A percentile compares a stretch with the other conserved stretches of the same genome.
These are phyloP conservation scores for Acromyrmex echinatior DNA, from an alignment of 1,140 invertebrate genomes.

Conservation along the genomic window DNA sequence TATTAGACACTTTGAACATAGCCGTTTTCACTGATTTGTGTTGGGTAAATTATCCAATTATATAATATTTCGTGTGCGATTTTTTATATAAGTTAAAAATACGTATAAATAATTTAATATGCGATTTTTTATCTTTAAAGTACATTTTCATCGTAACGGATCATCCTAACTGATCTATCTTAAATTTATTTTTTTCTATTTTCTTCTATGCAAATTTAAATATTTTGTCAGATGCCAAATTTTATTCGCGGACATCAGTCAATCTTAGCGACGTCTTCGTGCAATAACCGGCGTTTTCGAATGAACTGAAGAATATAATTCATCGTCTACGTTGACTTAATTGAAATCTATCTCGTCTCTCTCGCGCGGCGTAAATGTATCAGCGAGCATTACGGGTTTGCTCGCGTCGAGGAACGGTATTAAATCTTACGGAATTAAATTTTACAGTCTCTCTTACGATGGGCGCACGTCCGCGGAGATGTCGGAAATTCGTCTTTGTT, in stretches of 20 bases:
- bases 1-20: too few species aligned
- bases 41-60: too few species aligned
- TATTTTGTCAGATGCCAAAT: neutral
- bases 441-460: slow-evolving; percentile 26
- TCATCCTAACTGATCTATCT: neutral
- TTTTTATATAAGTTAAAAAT: neutral
- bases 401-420: slow-evolving; percentile 12
- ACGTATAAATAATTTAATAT: neutral
- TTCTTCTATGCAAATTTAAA: neutral
- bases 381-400: slow-evolving; percentile 39
- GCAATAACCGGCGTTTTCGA: neutral
- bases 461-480: neutral
- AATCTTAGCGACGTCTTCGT: neutral
- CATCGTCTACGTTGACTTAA: slow-evolving; percentile 32
- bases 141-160: neutral
- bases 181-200: neutral
- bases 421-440: slow-evolving; percentile 60
- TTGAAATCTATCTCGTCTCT: slow-evolving; percentile 41
- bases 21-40: too few species aligned
- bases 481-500: slow-evolving; percentile 59
- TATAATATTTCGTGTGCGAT: too few species aligned
- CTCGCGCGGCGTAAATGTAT: slow-evolving; percentile 15
- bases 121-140: neutral
- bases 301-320: slow-evolving; percentile 15
- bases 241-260: slow-evolving; percentile 10